A percentile compares a stretch with the other conserved stretches of the same genome.
Evolutionary conservation across 2,113 vertebrate genomes (phyloP).

Genomic region (Ptilonorhynchus violaceus): DNA sequence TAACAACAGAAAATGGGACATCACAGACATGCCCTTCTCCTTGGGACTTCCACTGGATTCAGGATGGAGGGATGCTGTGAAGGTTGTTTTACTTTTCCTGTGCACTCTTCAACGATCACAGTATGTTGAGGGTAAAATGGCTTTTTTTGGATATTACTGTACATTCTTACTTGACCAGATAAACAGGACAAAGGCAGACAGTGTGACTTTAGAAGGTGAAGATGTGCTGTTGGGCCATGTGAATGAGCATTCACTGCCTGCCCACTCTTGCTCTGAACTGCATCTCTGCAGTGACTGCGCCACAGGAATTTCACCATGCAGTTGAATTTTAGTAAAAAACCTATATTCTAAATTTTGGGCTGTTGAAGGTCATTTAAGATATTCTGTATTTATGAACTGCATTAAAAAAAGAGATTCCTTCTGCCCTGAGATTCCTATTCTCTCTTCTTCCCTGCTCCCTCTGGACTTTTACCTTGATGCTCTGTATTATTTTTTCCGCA

Average conservation of each 20-base stretch:
- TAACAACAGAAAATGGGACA: conserved; percentile 26
- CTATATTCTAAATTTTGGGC: background rate
- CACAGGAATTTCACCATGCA: background rate
- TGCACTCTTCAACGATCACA: conserved; percentile 1
- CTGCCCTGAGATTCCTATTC: background rate
- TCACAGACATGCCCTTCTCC: conserved; percentile 12
- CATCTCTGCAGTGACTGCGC: background rate
- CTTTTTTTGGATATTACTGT: background rate
- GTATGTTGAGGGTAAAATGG: background rate
- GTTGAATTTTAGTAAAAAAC: background rate
- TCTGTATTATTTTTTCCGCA: background rate
- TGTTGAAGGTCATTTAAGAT: background rate
- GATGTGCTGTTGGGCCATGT: background rate
- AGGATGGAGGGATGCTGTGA: conserved; percentile 23
- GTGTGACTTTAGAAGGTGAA: background rate
- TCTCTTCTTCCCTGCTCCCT: background rate
- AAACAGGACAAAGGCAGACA: background rate
- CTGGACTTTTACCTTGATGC: background rate
- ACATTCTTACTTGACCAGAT: background rate
- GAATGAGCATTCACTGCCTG: background rate
- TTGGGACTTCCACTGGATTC: background rate
- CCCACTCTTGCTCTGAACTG: background rate
- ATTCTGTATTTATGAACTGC: background rate
- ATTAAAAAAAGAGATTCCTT: background rate
- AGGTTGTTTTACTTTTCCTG: conserved; percentile 5